phyloP scores from a whole-genome alignment of 2,888 invertebrate species.

The Tubulanus polymorphus region DNA sequence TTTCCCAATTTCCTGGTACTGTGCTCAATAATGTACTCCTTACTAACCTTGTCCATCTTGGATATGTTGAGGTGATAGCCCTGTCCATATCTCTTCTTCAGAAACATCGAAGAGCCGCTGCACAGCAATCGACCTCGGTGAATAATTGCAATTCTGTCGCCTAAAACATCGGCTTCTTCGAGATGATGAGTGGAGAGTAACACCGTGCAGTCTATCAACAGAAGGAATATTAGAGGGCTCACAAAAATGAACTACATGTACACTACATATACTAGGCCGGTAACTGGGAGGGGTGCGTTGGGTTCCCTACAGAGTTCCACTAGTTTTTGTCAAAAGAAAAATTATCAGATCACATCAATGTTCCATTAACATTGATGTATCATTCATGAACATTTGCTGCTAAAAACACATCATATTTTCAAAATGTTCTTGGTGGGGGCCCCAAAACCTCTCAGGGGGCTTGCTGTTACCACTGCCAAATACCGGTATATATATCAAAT shows the following conservation, averaged over 20 bases:
- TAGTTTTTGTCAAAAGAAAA: neutral
- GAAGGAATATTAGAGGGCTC: neutral
- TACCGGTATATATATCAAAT: too few relatives aligned
- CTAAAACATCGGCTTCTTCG: slow-evolving; percentile 55
- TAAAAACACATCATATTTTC: too few relatives aligned
- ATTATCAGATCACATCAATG: too few relatives aligned
- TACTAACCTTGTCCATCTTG: too few relatives aligned
- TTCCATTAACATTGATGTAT: too few relatives aligned
- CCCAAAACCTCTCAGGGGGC: too few relatives aligned
- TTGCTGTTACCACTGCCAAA: too few relatives aligned
- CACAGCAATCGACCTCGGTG: slow-evolving; percentile 41
- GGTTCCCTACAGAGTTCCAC: neutral
- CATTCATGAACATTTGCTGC: too few relatives aligned
- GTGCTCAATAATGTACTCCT: too few relatives aligned
- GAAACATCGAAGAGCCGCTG: slow-evolving; percentile 40
- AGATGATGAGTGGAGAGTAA: slow-evolving; percentile 54
- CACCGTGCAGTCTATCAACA: slow-evolving; percentile 45
- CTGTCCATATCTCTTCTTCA: slow-evolving; percentile 39
- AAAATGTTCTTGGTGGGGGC: too few relatives aligned
- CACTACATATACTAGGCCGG: too few relatives aligned
- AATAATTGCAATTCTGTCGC: slow-evolving; percentile 51
- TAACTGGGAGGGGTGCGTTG: neutral
- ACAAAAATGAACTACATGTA: neutral
- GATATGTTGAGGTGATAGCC: slow-evolving; percentile 39
- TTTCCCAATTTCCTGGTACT: too few relatives aligned